Conservation (phyloP, 2,888 invertebrate species). For the Nectonema munidae region DNA sequence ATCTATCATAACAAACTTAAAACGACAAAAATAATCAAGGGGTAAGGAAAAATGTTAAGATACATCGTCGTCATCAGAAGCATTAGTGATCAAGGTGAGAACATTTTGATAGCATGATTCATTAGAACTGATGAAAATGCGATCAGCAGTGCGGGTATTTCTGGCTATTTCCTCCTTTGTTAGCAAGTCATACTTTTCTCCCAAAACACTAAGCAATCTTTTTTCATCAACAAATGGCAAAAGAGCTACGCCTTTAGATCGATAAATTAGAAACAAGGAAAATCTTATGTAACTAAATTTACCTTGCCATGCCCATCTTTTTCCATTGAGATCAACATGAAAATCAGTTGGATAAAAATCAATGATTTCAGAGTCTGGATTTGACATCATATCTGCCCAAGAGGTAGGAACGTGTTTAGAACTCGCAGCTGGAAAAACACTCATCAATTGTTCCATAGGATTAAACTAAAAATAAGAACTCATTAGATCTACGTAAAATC, state of each 20-base stretch:
- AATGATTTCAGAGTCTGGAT: slow-evolving; percentile 61
- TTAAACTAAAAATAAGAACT: slow-evolving; percentile 32
- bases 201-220: slow-evolving; percentile 43
- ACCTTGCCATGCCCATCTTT: slow-evolving; percentile 88
- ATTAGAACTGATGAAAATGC: slow-evolving; percentile 56
- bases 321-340: slow-evolving; percentile 74
- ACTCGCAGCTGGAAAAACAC: slow-evolving; percentile 91
- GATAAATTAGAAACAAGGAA: background rate
- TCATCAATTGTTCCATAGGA: slow-evolving; percentile 91
- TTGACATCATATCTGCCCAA: slow-evolving; percentile 68
- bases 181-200: slow-evolving; percentile 41
- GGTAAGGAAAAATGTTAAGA: too few relatives aligned
- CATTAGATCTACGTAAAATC: slow-evolving; percentile 1
- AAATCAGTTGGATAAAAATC: slow-evolving; percentile 96
- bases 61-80: too few relatives aligned
- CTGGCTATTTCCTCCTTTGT: slow-evolving; percentile 48
- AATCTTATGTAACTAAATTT: background rate
- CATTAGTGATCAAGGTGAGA: too few relatives aligned
- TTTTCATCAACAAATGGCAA: slow-evolving; percentile 85
- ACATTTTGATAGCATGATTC: too few relatives aligned
- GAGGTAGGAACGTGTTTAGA: slow-evolving; percentile 60
- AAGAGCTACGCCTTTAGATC: slow-evolving; percentile 45
- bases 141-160: slow-evolving; percentile 53
- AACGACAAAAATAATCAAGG: too few relatives aligned
- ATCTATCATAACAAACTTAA: too few relatives aligned